Evolutionary conservation across 2,113 vertebrate genomes (phyloP).

Genomic region (Rhizomys pruinosus): DNA sequence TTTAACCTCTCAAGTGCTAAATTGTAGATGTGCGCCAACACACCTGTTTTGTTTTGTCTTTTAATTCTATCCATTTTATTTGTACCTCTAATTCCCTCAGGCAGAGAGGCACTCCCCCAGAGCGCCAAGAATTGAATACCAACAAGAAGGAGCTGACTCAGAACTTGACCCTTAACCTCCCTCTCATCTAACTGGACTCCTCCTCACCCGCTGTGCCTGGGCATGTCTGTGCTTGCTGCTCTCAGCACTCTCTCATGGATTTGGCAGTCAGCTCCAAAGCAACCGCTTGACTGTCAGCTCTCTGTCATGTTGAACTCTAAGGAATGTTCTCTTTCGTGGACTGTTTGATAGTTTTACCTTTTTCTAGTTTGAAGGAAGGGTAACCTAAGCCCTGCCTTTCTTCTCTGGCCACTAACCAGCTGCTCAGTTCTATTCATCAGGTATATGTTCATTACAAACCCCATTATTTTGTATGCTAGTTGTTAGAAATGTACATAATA

Average conservation of each 20-base stretch:
- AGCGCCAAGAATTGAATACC: background rate
- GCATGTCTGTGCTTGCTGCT: slow-evolving; percentile 28
- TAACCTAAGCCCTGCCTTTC: background rate
- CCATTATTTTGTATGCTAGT: background rate
- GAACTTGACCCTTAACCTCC: background rate
- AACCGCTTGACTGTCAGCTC: background rate
- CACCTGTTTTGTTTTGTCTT: background rate
- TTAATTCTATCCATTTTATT: background rate
- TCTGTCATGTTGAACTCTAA: background rate
- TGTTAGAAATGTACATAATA: background rate
- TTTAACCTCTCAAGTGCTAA: background rate
- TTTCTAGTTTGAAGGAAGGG: background rate
- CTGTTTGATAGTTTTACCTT: background rate
- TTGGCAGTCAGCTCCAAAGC: background rate
- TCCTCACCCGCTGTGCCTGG: background rate
- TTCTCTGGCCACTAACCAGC: background rate
- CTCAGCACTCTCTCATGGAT: background rate
- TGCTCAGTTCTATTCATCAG: background rate
- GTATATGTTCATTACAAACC: background rate
- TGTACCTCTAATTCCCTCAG: background rate
- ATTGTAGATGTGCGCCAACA: background rate
- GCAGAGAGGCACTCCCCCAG: background rate
- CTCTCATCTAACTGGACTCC: background rate
- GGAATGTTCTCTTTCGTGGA: background rate
- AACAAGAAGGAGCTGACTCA: background rate